Base-by-base conservation (phyloP, 2,888 invertebrate species). In the Clitarchus hookeri region DNA sequence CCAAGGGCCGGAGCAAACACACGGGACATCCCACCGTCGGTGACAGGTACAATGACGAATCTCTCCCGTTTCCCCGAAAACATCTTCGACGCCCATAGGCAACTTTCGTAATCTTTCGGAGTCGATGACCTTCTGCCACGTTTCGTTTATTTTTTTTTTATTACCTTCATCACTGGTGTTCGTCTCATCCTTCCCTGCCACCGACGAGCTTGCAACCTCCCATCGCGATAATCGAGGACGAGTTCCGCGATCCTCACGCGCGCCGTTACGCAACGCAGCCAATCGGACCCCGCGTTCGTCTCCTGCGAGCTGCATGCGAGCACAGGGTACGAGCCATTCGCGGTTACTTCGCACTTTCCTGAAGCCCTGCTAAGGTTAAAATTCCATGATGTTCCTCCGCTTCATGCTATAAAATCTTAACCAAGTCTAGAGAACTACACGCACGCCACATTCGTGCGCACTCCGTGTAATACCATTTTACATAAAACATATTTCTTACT, bases 41-140 rank as follows among this genome's bases (percentile, higher is more conserved):
- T 65, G 65, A 65, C 65, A n/a, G 65, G 65, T 65, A 65, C 65
- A 65, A 65, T 65, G 65, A 65, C 65, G 65, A 65, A 65, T 65
- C 65, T 65, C 23, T 65, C 65, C 23, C 6, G 19, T 65, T 23
- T 19, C 11, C 12, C 65, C 13, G 16, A 65, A 65, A n/a, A 48
- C 48, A 8, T 48, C 36, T 19, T 19, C 65, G 65, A 11, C 65
- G 16, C 19, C n/a, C 65, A 65, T n/a, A 3, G 8, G 65, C 12
- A 19, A 65, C 12, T 65, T 65, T 65, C 65, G 65, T n/a, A 65
- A 65, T n/a, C 65, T 65, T 19, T 8, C n/a, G 65, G 65, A 65
- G 65, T 23, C 65, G 23, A 11, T 65, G 65, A 65, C 65, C 65
- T 65, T 65, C 65, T 48, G 48, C 65, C 19, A n/a, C n/a, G 65